Conservation (phyloP, 2,888 invertebrate genomes). For the Osmoderma eremita region DNA sequence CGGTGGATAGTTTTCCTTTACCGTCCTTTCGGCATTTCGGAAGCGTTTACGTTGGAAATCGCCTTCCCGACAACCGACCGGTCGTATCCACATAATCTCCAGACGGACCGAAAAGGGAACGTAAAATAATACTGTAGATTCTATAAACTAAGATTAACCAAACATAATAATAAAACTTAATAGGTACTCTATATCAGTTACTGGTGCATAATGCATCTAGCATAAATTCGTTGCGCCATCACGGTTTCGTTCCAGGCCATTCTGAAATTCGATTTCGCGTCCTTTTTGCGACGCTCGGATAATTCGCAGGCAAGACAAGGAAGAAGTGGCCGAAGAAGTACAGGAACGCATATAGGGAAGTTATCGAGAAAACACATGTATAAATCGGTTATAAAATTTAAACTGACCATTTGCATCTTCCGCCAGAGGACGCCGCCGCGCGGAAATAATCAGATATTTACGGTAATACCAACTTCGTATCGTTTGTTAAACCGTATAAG, state of each 20-base stretch:
- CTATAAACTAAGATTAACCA: constrained; percentile 45
- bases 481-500: constrained; percentile 38
- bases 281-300: not conserved
- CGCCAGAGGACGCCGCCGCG: constrained; percentile 46
- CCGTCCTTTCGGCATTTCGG: constrained; percentile 15
- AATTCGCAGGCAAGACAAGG: constrained; percentile 1
- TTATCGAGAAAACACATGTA: constrained; percentile 43
- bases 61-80: constrained; percentile 10
- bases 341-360: constrained; percentile 11
- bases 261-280: constrained; percentile 12
- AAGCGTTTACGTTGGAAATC: constrained; percentile 13
- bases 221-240: constrained; percentile 40
- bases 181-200: constrained; percentile 44
- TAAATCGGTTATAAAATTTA: constrained; percentile 45
- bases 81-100: constrained; percentile 25
- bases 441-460: constrained; percentile 52
- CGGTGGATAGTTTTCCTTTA: constrained; percentile 26
- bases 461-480: constrained; percentile 40
- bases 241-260: constrained; percentile 18
- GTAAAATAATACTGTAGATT: constrained; percentile 40
- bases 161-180: constrained; percentile 44
- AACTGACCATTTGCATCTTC: constrained; percentile 47
- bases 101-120: constrained; percentile 35
- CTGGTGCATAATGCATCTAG: constrained; percentile 44
- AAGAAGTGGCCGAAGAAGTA: not conserved